Conservation (phyloP, 2,888 invertebrate species). For the Mechanitis messenoides region DNA sequence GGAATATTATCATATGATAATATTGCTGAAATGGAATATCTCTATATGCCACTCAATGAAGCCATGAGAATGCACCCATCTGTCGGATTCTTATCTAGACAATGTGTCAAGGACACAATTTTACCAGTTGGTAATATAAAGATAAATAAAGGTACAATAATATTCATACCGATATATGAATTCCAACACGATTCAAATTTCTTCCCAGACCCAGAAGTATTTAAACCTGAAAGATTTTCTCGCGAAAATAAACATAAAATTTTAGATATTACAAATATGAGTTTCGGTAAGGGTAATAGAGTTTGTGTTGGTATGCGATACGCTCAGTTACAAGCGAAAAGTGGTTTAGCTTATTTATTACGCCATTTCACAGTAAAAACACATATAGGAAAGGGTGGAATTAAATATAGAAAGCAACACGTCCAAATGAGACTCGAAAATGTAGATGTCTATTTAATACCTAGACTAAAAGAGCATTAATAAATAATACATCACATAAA, state of each 20-base stretch:
- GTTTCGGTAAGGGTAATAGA: conserved; percentile 64
- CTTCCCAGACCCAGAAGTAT: conserved; percentile 58
- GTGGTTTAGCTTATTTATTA: conserved; percentile 40
- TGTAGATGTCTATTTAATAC: conserved; percentile 23
- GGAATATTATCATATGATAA: too few relatives aligned
- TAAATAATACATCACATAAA: too few relatives aligned
- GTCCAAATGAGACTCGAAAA: conserved; percentile 26
- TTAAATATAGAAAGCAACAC: conserved; percentile 33
- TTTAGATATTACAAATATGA: conserved; percentile 45
- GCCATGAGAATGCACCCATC: too few relatives aligned
- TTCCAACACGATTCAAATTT: conserved; percentile 58
- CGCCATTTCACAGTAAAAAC: conserved; percentile 41
- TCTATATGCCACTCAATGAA: too few relatives aligned
- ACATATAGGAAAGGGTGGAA: conserved; percentile 31
- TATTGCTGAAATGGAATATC: too few relatives aligned
- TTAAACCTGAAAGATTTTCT: conserved; percentile 58
- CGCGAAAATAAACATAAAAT: conserved; percentile 36
- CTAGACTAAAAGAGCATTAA: conserved; percentile 9
- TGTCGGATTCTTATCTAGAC: too few relatives aligned
- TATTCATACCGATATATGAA: conserved; percentile 42
- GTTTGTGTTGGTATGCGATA: conserved; percentile 59
- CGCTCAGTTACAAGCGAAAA: conserved; percentile 31
- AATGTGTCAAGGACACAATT: too few relatives aligned
- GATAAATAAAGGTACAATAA: too few relatives aligned
- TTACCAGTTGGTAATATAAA: too few relatives aligned